phyloP scores from a whole-genome alignment of 2,113 vertebrate species.

The Cettia cetti region DNA sequence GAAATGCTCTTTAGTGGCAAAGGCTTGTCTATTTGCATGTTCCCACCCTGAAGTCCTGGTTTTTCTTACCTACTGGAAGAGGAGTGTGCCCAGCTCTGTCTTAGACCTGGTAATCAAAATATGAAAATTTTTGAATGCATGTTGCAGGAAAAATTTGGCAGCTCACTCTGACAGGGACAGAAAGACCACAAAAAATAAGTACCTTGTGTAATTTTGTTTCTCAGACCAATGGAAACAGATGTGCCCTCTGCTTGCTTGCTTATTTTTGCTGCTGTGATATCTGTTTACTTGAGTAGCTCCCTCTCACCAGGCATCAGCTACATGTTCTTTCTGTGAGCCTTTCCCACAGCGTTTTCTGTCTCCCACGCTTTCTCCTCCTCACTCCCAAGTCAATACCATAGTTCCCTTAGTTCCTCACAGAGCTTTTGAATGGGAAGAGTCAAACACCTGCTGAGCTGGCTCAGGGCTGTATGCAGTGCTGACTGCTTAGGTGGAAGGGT shows the following conservation, averaged over 20 bases:
- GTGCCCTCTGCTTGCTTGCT: not conserved
- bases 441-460: conserved; percentile 24
- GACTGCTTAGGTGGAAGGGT: conserved; percentile 29
- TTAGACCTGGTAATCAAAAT: not conserved
- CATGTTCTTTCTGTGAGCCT: not conserved
- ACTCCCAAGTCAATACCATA: not conserved
- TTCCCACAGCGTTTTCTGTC: conserved; percentile 30
- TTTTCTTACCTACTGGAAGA: not conserved
- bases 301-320: conserved; percentile 18
- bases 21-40: not conserved
- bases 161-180: not conserved
- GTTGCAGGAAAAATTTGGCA: not conserved
- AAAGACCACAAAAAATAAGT: not conserved
- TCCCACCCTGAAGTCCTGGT: not conserved
- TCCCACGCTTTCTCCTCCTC: conserved; percentile 38
- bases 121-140: not conserved
- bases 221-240: not conserved
- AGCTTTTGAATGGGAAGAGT: conserved; percentile 35
- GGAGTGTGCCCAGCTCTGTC: not conserved
- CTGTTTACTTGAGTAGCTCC: not conserved
- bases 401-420: not conserved
- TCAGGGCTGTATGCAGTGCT: not conserved
- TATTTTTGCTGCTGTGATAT: conserved; percentile 18
- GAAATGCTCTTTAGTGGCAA: not conserved
- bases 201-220: not conserved